Evolutionary conservation across 2,113 vertebrate species (phyloP).

Genomic region (Thalassoma bifasciatum): DNA sequence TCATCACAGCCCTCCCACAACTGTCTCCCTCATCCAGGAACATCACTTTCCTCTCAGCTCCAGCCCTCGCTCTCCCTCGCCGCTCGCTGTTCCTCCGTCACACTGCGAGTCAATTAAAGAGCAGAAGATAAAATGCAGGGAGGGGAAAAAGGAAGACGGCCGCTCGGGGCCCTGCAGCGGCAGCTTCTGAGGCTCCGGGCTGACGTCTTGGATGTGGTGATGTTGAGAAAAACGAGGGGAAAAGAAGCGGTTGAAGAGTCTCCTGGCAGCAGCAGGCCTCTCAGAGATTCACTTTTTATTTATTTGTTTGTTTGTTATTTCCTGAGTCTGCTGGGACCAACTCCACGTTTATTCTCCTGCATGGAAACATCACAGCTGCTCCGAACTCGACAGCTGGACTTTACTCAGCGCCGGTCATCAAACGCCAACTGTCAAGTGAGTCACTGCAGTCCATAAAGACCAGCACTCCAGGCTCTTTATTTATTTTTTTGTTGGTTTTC

Average conservation of each 20-base stretch:
- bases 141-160: background rate
- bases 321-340: background rate
- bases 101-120: slow-evolving; percentile 72
- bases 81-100: slow-evolving; percentile 32
- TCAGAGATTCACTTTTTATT: background rate
- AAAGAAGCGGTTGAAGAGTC: slow-evolving; percentile 3
- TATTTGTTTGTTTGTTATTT: background rate
- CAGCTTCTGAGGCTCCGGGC: slow-evolving; percentile 50
- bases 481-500: background rate
- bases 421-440: background rate
- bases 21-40: slow-evolving; percentile 70
- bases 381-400: background rate
- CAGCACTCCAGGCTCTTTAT: background rate
- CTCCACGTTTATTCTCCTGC: background rate
- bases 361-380: background rate
- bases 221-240: background rate
- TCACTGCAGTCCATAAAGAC: background rate
- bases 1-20: slow-evolving; percentile 76
- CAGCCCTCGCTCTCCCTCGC: slow-evolving; percentile 32
- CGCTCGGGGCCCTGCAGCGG: slow-evolving; percentile 8
- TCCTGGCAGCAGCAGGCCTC: slow-evolving; percentile 18
- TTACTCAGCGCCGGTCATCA: background rate
- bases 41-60: slow-evolving; percentile 52
- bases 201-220: slow-evolving; percentile 32
- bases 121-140: slow-evolving; percentile 41